A percentile compares a stretch with the other conserved stretches of the same genome.
These are phyloP conservation scores for Yponomeuta plumbellus DNA, from an alignment of 2,888 invertebrate species.

Conservation along the genomic window DNA sequence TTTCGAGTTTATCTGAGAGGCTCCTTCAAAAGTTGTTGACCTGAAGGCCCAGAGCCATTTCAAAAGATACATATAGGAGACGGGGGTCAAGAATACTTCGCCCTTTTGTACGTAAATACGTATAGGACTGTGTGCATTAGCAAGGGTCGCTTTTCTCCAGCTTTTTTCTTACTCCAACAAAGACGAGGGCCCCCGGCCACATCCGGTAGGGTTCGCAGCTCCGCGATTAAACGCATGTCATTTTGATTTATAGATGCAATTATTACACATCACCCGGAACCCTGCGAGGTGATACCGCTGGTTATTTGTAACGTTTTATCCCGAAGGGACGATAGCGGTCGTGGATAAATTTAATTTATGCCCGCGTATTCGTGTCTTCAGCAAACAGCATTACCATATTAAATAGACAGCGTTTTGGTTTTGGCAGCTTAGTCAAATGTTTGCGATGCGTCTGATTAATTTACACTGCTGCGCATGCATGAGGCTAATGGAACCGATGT, in stretches of 20 bases:
- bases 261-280: slow-evolving; percentile 42
- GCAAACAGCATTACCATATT: slow-evolving; percentile 21
- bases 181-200: slow-evolving; percentile 35
- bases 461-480: slow-evolving; percentile 12
- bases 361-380: slow-evolving; percentile 15
- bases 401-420: slow-evolving; percentile 17
- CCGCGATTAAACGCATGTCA: slow-evolving; percentile 64
- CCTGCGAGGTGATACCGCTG: slow-evolving; percentile 20
- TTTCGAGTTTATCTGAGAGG: slow-evolving; percentile 7
- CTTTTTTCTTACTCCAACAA: slow-evolving; percentile 48
- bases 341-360: slow-evolving; percentile 17
- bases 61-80: slow-evolving; percentile 27
- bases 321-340: slow-evolving; percentile 8
- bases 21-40: slow-evolving; percentile 14
- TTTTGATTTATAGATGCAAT: slow-evolving; percentile 68
- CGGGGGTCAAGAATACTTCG: slow-evolving; percentile 61
- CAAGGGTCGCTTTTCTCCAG: slow-evolving; percentile 56
- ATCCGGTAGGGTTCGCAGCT: slow-evolving; percentile 47
- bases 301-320: slow-evolving; percentile 28
- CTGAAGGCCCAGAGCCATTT: slow-evolving; percentile 10
- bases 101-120: slow-evolving; percentile 63
- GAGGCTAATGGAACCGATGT: slow-evolving; percentile 3
- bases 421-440: slow-evolving; percentile 18
- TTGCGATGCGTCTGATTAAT: slow-evolving; percentile 19
- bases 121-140: slow-evolving; percentile 65